These are phyloP conservation scores for Polymixis flavicincta DNA, from an alignment of 2,888 invertebrate species.

Conservation along the genomic window DNA sequence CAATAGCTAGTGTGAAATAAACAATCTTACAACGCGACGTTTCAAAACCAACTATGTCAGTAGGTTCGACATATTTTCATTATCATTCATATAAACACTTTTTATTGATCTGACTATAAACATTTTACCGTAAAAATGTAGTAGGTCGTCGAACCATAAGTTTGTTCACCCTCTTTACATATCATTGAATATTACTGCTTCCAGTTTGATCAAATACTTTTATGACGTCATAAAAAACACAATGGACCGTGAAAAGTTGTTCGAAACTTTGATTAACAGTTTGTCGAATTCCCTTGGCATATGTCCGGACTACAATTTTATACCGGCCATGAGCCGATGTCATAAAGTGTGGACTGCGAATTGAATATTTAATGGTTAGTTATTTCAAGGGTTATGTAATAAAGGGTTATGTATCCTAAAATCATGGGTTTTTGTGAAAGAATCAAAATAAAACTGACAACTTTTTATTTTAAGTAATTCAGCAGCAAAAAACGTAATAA, in stretches of 20 bases:
- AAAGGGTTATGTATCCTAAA: background rate
- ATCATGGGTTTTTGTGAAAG: background rate
- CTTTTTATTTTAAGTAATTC: background rate
- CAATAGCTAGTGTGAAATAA: background rate
- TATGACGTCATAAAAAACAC: slow-evolving; percentile 43
- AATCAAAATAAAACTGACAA: too few relatives aligned
- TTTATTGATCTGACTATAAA: slow-evolving; percentile 13
- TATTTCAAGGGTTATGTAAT: slow-evolving; percentile 9
- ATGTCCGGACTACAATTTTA: slow-evolving; percentile 21
- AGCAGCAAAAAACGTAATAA: background rate
- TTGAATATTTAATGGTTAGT: slow-evolving; percentile 31
- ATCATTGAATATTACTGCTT: slow-evolving; percentile 20
- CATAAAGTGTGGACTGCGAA: slow-evolving; percentile 32
- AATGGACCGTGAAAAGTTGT: slow-evolving; percentile 28
- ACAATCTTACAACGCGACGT: too few relatives aligned
- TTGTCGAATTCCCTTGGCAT: slow-evolving; percentile 9
- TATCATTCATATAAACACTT: background rate
- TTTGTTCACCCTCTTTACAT: slow-evolving; percentile 14
- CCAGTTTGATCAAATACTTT: slow-evolving; percentile 32
- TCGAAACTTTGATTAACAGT: slow-evolving; percentile 35
- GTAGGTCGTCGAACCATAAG: background rate
- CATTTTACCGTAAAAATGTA: background rate
- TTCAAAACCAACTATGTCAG: background rate
- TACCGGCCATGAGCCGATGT: slow-evolving; percentile 10
- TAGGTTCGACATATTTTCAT: background rate